Conservation (phyloP, 1,140 invertebrate genomes). For the Sycobia sp. region DNA sequence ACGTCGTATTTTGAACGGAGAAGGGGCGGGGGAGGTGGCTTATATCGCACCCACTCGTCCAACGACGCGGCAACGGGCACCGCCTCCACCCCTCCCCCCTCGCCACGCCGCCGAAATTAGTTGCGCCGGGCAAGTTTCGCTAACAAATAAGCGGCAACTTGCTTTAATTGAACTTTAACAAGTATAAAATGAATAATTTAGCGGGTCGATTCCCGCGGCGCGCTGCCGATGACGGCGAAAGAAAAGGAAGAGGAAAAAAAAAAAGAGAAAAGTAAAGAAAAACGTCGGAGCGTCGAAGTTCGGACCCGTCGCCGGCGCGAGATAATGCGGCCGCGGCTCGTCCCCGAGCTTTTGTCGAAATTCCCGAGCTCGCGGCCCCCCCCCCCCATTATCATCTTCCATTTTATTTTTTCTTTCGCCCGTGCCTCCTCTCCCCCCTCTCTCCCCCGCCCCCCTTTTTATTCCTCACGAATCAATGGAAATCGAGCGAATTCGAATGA, state of each 20-base stretch:
- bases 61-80: too few relatives aligned
- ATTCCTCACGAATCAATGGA: too few relatives aligned
- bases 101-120: conserved; percentile 5
- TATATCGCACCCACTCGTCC: too few relatives aligned
- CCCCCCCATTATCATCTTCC: too few relatives aligned
- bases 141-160: background rate
- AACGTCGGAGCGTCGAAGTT: background rate
- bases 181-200: conserved; percentile 15
- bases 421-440: background rate
- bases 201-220: too few relatives aligned
- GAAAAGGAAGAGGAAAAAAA: too few relatives aligned
- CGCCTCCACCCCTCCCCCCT: too few relatives aligned
- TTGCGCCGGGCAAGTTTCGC: background rate
- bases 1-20: too few relatives aligned
- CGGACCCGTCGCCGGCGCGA: background rate
- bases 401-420: too few relatives aligned
- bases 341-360: background rate
- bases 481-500: too few relatives aligned
- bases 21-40: too few relatives aligned
- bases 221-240: too few relatives aligned
- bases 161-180: conserved; percentile 20
- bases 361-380: background rate
- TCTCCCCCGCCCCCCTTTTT: background rate
- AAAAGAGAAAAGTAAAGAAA: background rate
- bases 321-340: background rate